A percentile compares a stretch with the other conserved stretches of the same genome.
Evolutionary conservation across 2,888 invertebrate genomes (phyloP).

Genomic region (Coleophora deauratella): DNA sequence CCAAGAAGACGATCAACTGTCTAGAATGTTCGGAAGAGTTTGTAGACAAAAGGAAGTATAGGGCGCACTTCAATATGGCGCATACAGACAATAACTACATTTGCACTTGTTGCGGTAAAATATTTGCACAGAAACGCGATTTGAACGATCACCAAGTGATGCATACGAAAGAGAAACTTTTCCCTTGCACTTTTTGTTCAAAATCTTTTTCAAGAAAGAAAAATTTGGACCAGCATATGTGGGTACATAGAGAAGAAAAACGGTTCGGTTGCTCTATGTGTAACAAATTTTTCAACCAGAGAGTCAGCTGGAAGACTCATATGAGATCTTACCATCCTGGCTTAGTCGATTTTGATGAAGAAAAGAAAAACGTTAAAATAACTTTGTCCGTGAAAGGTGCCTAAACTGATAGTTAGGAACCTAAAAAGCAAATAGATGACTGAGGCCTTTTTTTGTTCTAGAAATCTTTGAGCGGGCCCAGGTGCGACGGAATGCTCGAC

Average conservation of each 20-base stretch:
- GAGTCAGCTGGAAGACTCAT: conserved; percentile 59
- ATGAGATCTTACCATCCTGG: conserved; percentile 59
- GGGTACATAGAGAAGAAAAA: conserved; percentile 58
- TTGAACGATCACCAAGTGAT: conserved; percentile 62
- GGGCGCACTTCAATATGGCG: conserved; percentile 41
- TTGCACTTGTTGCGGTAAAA: conserved; percentile 52
- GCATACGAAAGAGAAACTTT: conserved; percentile 68
- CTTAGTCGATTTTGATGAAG: conserved; percentile 33
- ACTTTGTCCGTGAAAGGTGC: too few species aligned
- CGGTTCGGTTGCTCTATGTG: conserved; percentile 53
- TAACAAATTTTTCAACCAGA: conserved; percentile 57
- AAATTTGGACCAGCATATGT: conserved; percentile 56
- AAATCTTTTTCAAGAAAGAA: conserved; percentile 57
- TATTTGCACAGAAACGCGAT: conserved; percentile 45
- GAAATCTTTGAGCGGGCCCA: conserved; percentile 26
- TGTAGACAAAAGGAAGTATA: conserved; percentile 39
- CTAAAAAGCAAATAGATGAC: conserved; percentile 15
- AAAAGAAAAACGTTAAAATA: conserved; percentile 27
- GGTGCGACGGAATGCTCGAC: conserved; percentile 29
- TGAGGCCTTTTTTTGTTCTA: conserved; percentile 36
- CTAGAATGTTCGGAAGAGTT: conserved; percentile 48
- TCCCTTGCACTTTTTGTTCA: conserved; percentile 62
- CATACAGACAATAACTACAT: conserved; percentile 53
- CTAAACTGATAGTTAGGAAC: too few species aligned
- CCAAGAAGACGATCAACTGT: conserved; percentile 40